Base-by-base conservation (phyloP, 2,888 invertebrate genomes). In the Lithophane socia region DNA sequence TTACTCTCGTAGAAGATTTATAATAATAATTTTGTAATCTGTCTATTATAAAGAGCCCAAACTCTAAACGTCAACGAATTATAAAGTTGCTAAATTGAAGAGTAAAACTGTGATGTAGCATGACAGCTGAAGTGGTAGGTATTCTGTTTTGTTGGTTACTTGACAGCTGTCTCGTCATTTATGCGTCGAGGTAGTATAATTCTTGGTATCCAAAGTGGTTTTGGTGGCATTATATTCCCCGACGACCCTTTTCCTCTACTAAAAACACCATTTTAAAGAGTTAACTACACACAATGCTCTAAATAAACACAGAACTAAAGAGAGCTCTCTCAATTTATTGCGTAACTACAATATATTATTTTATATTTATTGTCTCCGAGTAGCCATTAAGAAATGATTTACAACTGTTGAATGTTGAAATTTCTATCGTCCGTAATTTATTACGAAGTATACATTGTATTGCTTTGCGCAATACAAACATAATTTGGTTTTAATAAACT, bases 311-410 rank as follows among this genome's bases (percentile, higher is more conserved):
- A 75, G 69, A 82, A 84, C 86, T 76, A 77, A 29, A 84, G 70
- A 63, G 54, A 73, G n/a, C 56, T 64, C 44, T 52, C 67, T 44
- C 75, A 84, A 82, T 85, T 81, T 87, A 85, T 75, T 68, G 60
- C 77, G 61, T 79, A 63, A 79, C 77, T 78, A 70, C 78, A 66
- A 74, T 85, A 88, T 67, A 88, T 85, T 82, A 83, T 87, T 83
- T 79, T 80, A 80, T 85, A 87, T 88, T 88, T 88, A 88, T 83
- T 85, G 87, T 88, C 88, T 88, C 84, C 70, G 56, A 88, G 82
- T 80, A 81, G 73, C 88, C 87, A 84, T 88, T 87, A 85, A n/a
- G 75, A 67, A 56, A 79, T 88, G 84, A 88, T 85, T 88, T 88
- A 88, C 56, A 42, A 68, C 61, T 66, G 87, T 86, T 83, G 74